Evolutionary conservation across 2,888 invertebrate species (phyloP), one percentile per base, ranked within the genome.

Genomic region (Tethea ocularis): DNA sequence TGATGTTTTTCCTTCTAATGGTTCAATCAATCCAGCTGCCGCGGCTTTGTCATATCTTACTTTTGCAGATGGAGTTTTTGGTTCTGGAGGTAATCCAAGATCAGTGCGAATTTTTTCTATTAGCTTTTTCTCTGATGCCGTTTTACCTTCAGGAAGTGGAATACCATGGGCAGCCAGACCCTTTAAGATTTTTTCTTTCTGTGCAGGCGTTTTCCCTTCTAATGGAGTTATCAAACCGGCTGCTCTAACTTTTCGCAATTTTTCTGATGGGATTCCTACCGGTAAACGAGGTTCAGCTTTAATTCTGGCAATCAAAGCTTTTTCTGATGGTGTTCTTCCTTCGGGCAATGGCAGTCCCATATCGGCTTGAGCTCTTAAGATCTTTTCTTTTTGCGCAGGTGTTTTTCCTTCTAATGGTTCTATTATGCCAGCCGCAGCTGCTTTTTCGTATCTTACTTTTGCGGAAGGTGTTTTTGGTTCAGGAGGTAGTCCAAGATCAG

Each of bases 1-100:
- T 3, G 61, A 58, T 1, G 75, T 57, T 64, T 81, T 78, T 0
- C 77, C 82, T 68, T 78, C 80, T 57, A 83, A 62, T 0, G 83
- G 83, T 8, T 69, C 68, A 0, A 81, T 60, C 0, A 78, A 24
- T 10, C 80, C 81, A 38, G 71, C 70, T 1, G 73, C 75, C 56
- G 68, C 57, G 10, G 80, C 81, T 65, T 73, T 73, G 2, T 62
- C 62, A 52, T 75, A 73, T 54, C 67, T 80, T 52, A 64, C 59
- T 60, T 71, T 81, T 20, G 69, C 69, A 6, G 75, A 67, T 8
- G 63, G 51, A 1, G 73, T 71, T 61, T 61, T 70, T 0, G 81
- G 77, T 53, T 65, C 65, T 10, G 72, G 71, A 13, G 75, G 75
- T 8, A 76, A 46, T 8, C 72, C 74, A 7, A 71, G n/a, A 7